phyloP scores from a whole-genome alignment of 2,113 vertebrate species.

The Saccopteryx leptura region DNA sequence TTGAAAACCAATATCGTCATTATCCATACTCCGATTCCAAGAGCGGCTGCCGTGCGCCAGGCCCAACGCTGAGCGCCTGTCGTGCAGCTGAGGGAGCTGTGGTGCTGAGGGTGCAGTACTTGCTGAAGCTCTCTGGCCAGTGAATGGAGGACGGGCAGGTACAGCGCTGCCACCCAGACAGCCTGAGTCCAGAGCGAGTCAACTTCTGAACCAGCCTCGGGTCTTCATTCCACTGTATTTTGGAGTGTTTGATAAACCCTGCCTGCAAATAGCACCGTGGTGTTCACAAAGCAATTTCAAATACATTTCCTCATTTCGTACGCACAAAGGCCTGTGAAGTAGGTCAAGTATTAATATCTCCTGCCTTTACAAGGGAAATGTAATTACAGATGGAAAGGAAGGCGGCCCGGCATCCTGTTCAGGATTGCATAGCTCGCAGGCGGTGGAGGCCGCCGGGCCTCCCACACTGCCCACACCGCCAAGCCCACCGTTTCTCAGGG shows the following conservation, averaged over 20 bases:
- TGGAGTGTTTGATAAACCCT: constrained; percentile 61
- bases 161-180: neutral
- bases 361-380: constrained; percentile 80
- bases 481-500: fast-evolving
- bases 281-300: constrained; percentile 80
- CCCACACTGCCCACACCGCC: neutral
- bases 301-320: constrained; percentile 74
- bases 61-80: neutral
- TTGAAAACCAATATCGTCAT: neutral
- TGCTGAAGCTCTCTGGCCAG: neutral
- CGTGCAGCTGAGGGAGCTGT: neutral
- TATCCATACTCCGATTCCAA: neutral
- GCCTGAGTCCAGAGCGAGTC: neutral
- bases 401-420: fast-evolving
- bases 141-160: neutral
- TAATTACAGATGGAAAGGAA: constrained; percentile 79
- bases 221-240: constrained; percentile 73
- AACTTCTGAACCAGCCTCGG: neutral
- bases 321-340: constrained; percentile 81
- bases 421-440: neutral
- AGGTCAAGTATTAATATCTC: constrained; percentile 84
- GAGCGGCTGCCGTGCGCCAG: neutral
- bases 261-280: constrained; percentile 6
- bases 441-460: neutral
- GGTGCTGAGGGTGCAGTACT: neutral